Evolutionary conservation across 1,140 invertebrate genomes (phyloP).

Genomic region (Papilio polytes): DNA sequence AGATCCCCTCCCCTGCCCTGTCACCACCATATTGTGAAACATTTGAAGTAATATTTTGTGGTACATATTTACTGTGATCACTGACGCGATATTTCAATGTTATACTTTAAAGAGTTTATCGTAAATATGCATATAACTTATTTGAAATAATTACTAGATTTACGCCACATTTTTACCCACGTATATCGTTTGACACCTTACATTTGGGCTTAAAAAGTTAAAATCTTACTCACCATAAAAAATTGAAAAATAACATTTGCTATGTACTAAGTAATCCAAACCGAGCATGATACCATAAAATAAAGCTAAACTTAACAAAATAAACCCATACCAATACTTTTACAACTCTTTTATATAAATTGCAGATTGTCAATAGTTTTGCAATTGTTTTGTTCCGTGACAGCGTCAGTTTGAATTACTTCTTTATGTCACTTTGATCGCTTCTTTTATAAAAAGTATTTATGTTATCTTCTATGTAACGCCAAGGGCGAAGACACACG

Average conservation of each 20-base stretch:
- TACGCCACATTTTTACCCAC: background rate
- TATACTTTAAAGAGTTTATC: background rate
- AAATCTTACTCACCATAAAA: conserved; percentile 58
- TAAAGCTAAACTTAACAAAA: conserved; percentile 54
- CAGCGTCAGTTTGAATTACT: conserved; percentile 31
- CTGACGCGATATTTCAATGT: background rate
- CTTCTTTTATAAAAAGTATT: conserved; percentile 15
- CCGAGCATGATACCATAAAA: conserved; percentile 62
- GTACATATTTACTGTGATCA: background rate
- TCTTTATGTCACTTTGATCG: conserved; percentile 25
- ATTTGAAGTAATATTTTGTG: background rate
- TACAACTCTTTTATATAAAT: conserved; percentile 35
- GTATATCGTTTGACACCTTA: background rate
- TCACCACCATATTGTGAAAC: background rate
- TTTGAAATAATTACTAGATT: background rate
- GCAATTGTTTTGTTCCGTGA: conserved; percentile 38
- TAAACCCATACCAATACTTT: conserved; percentile 46
- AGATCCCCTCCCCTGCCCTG: background rate
- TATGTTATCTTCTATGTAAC: background rate
- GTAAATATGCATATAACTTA: background rate
- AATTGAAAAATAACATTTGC: conserved; percentile 69
- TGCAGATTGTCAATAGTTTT: conserved; percentile 28
- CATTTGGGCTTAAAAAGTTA: background rate
- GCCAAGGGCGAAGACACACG: too few relatives aligned
- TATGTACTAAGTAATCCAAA: conserved; percentile 55